phyloP scores from a whole-genome alignment of 2,113 vertebrate genomes.

The Dipodomys spectabilis region DNA sequence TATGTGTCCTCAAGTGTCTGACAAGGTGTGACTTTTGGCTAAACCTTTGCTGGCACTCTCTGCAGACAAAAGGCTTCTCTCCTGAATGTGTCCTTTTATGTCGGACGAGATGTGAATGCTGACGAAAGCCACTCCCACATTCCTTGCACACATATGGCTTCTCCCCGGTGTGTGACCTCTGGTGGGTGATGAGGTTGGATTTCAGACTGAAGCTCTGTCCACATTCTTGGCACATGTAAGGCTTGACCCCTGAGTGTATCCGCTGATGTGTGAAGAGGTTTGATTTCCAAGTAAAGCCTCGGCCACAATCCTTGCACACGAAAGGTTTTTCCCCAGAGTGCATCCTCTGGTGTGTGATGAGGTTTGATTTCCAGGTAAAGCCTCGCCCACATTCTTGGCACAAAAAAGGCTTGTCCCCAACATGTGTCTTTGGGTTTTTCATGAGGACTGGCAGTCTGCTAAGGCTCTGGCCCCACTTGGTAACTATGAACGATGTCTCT shows the following conservation, averaged over 20 bases:
- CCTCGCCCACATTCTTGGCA: slow-evolving; percentile 61
- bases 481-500: background rate
- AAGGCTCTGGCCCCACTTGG: background rate
- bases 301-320: slow-evolving; percentile 61
- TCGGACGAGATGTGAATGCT: slow-evolving; percentile 33
- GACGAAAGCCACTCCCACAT: background rate
- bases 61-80: slow-evolving; percentile 50
- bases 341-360: slow-evolving; percentile 10
- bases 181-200: background rate
- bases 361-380: slow-evolving; percentile 27
- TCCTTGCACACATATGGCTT: slow-evolving; percentile 62
- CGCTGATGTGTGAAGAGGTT: slow-evolving; percentile 15
- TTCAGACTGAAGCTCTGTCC: slow-evolving; percentile 6
- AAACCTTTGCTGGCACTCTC: slow-evolving; percentile 32
- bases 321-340: background rate
- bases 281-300: slow-evolving; percentile 41
- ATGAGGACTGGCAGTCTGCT: background rate
- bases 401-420: slow-evolving; percentile 5
- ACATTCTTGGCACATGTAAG: slow-evolving; percentile 49
- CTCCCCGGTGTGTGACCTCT: slow-evolving; percentile 61
- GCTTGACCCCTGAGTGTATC: slow-evolving; percentile 67
- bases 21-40: background rate
- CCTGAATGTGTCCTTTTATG: slow-evolving; percentile 21
- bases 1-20: slow-evolving; percentile 42
- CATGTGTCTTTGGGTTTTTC: background rate